Conservation (phyloP, 1,140 invertebrate genomes). For the Neoseiulus cucumeris region DNA sequence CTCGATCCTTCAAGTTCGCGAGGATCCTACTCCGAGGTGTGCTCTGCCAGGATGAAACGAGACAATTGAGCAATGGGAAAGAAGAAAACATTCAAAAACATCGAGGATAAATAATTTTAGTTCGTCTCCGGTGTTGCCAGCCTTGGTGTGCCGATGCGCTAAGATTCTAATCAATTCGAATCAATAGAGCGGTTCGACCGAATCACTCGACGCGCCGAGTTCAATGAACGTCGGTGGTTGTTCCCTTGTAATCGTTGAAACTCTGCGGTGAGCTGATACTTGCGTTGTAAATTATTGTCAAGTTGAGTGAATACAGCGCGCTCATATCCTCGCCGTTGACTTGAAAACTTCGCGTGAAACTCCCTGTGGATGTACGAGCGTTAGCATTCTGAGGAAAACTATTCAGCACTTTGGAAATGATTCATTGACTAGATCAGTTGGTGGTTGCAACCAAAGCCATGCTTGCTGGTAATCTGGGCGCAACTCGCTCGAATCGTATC, state of each 20-base stretch:
- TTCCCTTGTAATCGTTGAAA: too few relatives aligned
- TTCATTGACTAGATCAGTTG: not conserved
- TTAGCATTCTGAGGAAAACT: not conserved
- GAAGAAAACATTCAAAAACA: too few relatives aligned
- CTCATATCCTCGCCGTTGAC: conserved; percentile 9
- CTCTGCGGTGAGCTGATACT: not conserved
- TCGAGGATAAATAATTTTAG: too few relatives aligned
- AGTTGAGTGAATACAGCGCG: not conserved
- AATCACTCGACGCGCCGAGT: too few relatives aligned
- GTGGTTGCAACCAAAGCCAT: not conserved
- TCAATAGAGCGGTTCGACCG: too few relatives aligned
- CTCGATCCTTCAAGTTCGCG: not conserved
- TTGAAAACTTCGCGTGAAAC: conserved; percentile 7
- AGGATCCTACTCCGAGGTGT: not conserved
- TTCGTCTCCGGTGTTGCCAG: too few relatives aligned
- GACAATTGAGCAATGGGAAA: too few relatives aligned
- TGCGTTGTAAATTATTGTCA: not conserved
- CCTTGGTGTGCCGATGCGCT: too few relatives aligned
- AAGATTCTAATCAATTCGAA: too few relatives aligned
- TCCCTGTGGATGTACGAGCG: not conserved
- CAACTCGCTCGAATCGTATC: not conserved
- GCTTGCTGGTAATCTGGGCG: not conserved
- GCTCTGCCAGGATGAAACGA: not conserved
- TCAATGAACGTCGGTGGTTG: too few relatives aligned
- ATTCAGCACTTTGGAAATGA: not conserved